phyloP scores from a whole-genome alignment of 1,140 invertebrate species.

The Gryllus bimaculatus region DNA sequence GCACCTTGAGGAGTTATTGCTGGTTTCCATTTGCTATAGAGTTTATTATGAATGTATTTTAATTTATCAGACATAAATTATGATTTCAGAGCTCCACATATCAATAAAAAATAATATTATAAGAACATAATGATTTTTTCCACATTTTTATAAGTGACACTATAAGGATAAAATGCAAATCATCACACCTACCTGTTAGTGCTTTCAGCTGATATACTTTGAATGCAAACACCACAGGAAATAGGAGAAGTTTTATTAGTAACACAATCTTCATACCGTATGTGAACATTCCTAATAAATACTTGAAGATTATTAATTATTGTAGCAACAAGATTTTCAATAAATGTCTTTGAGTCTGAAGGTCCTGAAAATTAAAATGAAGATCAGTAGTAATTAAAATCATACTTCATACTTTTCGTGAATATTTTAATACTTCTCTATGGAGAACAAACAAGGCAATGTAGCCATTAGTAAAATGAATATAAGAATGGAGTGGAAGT shows the following conservation, averaged over 20 bases:
- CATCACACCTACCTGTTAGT: conserved; percentile 56
- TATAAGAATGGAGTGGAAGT: too few relatives aligned
- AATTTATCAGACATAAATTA: too few relatives aligned
- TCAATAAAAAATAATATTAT: too few relatives aligned
- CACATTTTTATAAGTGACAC: too few relatives aligned
- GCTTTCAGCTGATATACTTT: conserved; percentile 65
- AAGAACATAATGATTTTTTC: too few relatives aligned
- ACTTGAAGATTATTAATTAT: conserved; percentile 74
- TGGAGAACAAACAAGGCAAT: too few relatives aligned
- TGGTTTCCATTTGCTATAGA: conserved; percentile 67
- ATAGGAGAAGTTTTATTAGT: conserved; percentile 54
- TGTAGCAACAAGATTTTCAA: conserved; percentile 62
- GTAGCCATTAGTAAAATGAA: too few relatives aligned
- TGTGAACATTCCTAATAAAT: conserved; percentile 67
- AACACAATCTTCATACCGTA: conserved; percentile 70
- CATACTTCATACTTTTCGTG: too few relatives aligned
- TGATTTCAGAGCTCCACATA: too few relatives aligned
- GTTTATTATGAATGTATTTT: background rate
- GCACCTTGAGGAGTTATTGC: conserved; percentile 50
- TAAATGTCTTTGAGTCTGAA: conserved; percentile 38
- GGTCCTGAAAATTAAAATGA: conserved; percentile 30
- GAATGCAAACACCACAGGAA: conserved; percentile 68
- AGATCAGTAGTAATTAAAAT: too few relatives aligned
- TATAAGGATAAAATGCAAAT: background rate
- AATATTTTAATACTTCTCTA: too few relatives aligned